Evolutionary conservation across 2,113 vertebrate species (phyloP).

Genomic region (Chloropsis cyanopogon): DNA sequence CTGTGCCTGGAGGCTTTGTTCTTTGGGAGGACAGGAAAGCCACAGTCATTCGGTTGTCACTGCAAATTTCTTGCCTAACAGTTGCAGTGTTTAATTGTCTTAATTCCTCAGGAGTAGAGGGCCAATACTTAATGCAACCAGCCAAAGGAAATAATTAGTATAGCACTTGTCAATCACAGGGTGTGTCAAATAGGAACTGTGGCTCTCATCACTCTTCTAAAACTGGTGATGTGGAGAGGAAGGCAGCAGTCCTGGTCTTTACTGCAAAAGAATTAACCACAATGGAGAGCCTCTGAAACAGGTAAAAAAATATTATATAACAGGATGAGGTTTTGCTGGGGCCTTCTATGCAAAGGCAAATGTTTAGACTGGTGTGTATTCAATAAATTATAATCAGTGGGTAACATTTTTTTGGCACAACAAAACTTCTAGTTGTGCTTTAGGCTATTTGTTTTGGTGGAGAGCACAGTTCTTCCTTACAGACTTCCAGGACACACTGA

Average conservation of each 20-base stretch:
- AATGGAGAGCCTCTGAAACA: not conserved
- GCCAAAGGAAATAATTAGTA: not conserved
- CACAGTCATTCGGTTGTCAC: not conserved
- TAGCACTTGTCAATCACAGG: not conserved
- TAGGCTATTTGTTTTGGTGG: not conserved
- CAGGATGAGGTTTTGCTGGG: not conserved
- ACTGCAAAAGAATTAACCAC: not conserved
- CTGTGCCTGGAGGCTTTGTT: not conserved
- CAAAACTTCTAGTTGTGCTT: not conserved
- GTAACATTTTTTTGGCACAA: not conserved
- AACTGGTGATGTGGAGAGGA: not conserved
- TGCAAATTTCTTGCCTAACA: not conserved
- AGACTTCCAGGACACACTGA: not conserved
- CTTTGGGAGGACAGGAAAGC: not conserved
- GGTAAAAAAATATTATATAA: not conserved
- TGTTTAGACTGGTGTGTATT: accelerated
- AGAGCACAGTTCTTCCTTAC: not conserved
- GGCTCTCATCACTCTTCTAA: not conserved
- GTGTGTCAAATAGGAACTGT: not conserved
- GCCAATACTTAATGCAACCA: not conserved
- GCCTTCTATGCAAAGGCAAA: not conserved
- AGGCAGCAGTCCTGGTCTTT: not conserved
- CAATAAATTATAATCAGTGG: not conserved
- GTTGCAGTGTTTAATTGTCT: not conserved
- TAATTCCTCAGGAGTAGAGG: not conserved